Percentiles rank a stretch among this genome's conserved stretches.
phyloP scores from a whole-genome alignment of 2,113 vertebrate species.

The Anolis sagrei region DNA sequence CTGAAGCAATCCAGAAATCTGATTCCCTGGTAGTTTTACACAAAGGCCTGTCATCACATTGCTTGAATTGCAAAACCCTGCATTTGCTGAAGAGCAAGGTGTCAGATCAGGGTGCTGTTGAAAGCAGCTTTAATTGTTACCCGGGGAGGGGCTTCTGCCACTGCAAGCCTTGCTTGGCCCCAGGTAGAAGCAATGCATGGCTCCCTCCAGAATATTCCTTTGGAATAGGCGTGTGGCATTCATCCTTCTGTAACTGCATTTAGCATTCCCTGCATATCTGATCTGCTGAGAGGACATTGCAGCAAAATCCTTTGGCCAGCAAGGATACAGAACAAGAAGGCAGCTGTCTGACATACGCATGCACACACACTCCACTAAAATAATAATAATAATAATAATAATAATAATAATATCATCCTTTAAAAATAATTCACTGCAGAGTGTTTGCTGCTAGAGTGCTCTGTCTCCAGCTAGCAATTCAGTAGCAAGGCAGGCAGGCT shows the following conservation, averaged over 20 bases:
- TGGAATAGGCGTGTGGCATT: slow-evolving; percentile 25
- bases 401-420: too few species aligned
- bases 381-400: too few species aligned
- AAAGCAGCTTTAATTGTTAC: slow-evolving; percentile 35
- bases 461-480: slow-evolving; percentile 58
- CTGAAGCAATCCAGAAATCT: slow-evolving; percentile 44
- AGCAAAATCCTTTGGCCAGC: slow-evolving; percentile 71
- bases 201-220: slow-evolving; percentile 39
- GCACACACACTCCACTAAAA: too few species aligned
- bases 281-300: slow-evolving; percentile 64
- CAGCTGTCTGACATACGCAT: neutral
- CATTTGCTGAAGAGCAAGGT: slow-evolving; percentile 58
- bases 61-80: slow-evolving; percentile 55
- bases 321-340: slow-evolving; percentile 41
- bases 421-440: slow-evolving; percentile 29
- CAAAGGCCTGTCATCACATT: slow-evolving; percentile 54
- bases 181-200: slow-evolving; percentile 50
- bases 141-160: neutral
- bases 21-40: slow-evolving; percentile 55
- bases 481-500: slow-evolving; percentile 14
- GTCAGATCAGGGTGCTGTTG: slow-evolving; percentile 59
- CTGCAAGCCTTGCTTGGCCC: slow-evolving; percentile 22
- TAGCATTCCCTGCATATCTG: slow-evolving; percentile 42
- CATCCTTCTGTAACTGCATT: slow-evolving; percentile 42
- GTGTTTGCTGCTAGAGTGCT: slow-evolving; percentile 47